These are phyloP conservation scores for Brachionus plicatilis DNA, from an alignment of 1,140 invertebrate species.

Conservation along the genomic window DNA sequence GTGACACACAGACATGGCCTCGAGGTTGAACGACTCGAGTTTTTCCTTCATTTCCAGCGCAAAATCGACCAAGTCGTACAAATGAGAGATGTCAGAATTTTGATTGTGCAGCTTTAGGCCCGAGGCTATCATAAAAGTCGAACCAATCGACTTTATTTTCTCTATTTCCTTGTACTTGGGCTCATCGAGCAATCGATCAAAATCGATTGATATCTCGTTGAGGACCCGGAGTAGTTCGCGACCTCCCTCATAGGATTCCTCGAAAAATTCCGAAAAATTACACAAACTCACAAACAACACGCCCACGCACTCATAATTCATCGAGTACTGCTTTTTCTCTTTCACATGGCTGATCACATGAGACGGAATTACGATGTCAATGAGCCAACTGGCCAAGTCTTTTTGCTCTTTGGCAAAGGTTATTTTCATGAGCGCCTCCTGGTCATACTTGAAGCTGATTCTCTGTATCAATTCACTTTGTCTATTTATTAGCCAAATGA, in stretches of 20 bases:
- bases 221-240: conserved; percentile 86
- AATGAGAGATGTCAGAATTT: conserved; percentile 49
- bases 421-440: conserved; percentile 15
- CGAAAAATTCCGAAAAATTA: conserved; percentile 92
- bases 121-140: conserved; percentile 93
- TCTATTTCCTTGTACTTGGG: conserved; percentile 79
- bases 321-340: conserved; percentile 65
- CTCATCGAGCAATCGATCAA: conserved; percentile 80
- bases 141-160: conserved; percentile 96
- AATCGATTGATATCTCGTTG: conserved; percentile 87
- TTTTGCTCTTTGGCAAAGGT: neutral
- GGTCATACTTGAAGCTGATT: conserved; percentile 35
- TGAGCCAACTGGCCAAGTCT: conserved; percentile 33
- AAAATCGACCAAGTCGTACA: conserved; percentile 57
- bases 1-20: conserved; percentile 75
- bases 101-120: conserved; percentile 73
- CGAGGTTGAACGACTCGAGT: conserved; percentile 76
- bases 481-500: conserved; percentile 32
- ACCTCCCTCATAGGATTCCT: conserved; percentile 77
- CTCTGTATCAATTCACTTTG: conserved; percentile 26
- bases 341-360: conserved; percentile 26
- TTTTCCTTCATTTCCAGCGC: conserved; percentile 75
- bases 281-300: conserved; percentile 91
- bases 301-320: conserved; percentile 84
- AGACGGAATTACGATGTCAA: conserved; percentile 16